Percentiles rank a stretch among this genome's conserved stretches.
Conservation (phyloP, 2,113 vertebrate genomes). For the Sula dactylatra region DNA sequence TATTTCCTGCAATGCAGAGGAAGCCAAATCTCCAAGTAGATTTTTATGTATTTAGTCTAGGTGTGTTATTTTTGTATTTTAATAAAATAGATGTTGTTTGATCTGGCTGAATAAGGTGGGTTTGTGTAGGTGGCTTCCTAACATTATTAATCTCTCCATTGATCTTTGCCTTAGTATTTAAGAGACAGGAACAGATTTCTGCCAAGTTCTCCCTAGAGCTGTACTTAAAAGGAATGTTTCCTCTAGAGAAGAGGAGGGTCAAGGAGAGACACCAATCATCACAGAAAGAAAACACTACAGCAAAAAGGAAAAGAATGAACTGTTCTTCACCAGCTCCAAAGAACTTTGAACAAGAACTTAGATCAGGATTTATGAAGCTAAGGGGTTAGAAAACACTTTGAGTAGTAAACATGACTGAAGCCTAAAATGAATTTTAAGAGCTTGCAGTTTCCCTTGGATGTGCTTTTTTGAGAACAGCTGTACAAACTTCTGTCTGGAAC, state of each 20-base stretch:
- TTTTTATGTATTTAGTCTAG: not conserved
- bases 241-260: not conserved
- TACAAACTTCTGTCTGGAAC: not conserved
- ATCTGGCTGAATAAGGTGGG: not conserved
- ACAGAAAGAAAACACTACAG: not conserved
- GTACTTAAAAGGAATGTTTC: not conserved
- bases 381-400: not conserved
- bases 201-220: not conserved
- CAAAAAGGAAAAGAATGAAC: not conserved
- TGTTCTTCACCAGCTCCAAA: not conserved
- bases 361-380: not conserved
- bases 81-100: not conserved
- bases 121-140: not conserved
- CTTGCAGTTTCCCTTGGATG: not conserved
- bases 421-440: not conserved
- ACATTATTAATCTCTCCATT: not conserved
- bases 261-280: not conserved
- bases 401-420: not conserved
- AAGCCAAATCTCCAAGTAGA: not conserved
- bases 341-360: not conserved
- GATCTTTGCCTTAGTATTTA: not conserved
- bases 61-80: not conserved
- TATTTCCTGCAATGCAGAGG: not conserved
- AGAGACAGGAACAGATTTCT: not conserved
- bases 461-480: not conserved